Conservation (phyloP, 2,797 vertebrate genomes). For the Takifugu ocellatus region DNA sequence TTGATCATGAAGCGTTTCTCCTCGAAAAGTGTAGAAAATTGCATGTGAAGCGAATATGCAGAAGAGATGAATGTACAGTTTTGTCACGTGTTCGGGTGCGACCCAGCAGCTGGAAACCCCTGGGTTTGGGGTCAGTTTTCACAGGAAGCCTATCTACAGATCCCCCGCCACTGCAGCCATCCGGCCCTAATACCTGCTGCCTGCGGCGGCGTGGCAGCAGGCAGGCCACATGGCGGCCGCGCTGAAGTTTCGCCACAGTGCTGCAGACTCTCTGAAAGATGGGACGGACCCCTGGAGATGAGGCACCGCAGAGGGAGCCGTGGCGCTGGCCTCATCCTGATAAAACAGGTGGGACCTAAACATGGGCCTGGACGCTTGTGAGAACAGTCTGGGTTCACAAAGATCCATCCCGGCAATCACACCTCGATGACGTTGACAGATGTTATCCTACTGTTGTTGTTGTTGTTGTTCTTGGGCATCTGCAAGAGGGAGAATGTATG, state of each 20-base stretch:
- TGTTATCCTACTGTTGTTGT: conserved; percentile 79
- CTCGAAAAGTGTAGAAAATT: background rate
- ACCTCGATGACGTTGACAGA: conserved; percentile 87
- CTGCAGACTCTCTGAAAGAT: conserved; percentile 14
- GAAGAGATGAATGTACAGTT: too few relatives aligned
- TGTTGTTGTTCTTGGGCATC: conserved; percentile 80
- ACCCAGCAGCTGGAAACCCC: background rate
- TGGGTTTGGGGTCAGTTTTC: conserved; percentile 4
- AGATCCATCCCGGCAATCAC: conserved; percentile 70
- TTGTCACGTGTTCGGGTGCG: too few relatives aligned
- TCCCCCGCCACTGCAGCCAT: too few relatives aligned
- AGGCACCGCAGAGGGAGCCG: conserved; percentile 23
- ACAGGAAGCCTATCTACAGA: background rate
- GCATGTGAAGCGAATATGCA: too few relatives aligned
- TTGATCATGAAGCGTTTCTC: background rate
- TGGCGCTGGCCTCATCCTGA: conserved; percentile 53
- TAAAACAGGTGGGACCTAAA: conserved; percentile 27
- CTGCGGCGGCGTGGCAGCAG: too few relatives aligned
- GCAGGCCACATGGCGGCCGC: too few relatives aligned
- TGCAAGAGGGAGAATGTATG: conserved; percentile 36
- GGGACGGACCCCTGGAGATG: conserved; percentile 8
- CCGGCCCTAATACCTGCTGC: conserved; percentile 14
- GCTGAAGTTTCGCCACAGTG: conserved; percentile 1
- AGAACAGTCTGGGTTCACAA: conserved; percentile 48
- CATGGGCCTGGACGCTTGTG: conserved; percentile 36